Conservation (phyloP, 2,113 vertebrate genomes). For the Pampusana beccarii region DNA sequence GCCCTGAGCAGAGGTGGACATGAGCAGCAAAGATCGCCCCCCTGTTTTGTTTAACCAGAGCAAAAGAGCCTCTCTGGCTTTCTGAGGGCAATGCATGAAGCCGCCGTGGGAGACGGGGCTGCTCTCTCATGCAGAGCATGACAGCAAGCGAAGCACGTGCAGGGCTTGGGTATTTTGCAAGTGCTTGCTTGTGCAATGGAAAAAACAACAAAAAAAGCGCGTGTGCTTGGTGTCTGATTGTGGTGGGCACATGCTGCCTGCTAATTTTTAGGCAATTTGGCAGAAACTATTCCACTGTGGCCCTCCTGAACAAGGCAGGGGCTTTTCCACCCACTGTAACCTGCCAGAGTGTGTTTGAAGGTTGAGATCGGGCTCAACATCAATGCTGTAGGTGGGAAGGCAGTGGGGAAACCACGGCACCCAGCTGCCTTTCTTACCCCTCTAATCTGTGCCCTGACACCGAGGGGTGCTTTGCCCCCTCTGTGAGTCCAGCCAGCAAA, state of each 20-base stretch:
- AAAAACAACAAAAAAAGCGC: not conserved
- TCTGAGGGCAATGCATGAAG: not conserved
- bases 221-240: not conserved
- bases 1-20: not conserved
- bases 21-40: not conserved
- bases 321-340: not conserved
- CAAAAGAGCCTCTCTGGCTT: not conserved
- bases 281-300: not conserved
- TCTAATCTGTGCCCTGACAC: not conserved
- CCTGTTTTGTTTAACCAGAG: not conserved
- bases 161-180: slow-evolving; percentile 31
- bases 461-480: not conserved
- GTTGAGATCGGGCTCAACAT: fast-evolving
- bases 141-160: not conserved
- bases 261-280: not conserved
- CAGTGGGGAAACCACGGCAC: not conserved
- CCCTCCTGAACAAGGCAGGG: not conserved
- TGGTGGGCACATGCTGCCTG: not conserved
- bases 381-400: fast-evolving
- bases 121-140: not conserved
- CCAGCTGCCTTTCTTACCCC: not conserved
- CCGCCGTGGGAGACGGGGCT: not conserved
- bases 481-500: not conserved
- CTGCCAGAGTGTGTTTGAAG: fast-evolving
- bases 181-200: slow-evolving; percentile 49